Evolutionary conservation across 2,888 invertebrate species (phyloP).

Genomic region (Drosophila tripunctata): DNA sequence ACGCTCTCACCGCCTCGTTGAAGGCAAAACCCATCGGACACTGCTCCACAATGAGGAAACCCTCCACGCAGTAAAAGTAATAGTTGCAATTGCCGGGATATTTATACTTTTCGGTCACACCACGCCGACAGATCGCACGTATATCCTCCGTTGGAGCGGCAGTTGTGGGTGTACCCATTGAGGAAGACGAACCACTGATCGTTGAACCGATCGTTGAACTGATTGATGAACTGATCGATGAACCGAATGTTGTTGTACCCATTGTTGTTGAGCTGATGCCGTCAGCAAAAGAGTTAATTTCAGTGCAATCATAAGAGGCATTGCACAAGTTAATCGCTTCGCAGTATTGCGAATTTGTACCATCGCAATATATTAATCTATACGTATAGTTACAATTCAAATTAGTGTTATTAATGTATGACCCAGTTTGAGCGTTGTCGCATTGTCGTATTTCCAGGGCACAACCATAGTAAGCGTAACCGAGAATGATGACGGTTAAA

Average conservation of each 20-base stretch:
- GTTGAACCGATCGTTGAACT: not conserved
- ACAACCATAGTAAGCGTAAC: conserved; percentile 3
- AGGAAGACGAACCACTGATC: too few species aligned
- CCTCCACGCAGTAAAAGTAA: conserved; percentile 62
- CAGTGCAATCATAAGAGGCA: conserved; percentile 20
- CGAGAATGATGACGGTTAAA: conserved; percentile 16
- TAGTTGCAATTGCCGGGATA: conserved; percentile 69
- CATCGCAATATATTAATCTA: conserved; percentile 49
- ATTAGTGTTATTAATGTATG: conserved; percentile 33
- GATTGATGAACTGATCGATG: not conserved
- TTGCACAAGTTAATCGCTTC: conserved; percentile 2
- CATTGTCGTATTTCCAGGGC: conserved; percentile 47
- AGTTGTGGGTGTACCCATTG: not conserved
- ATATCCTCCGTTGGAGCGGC: conserved; percentile 20
- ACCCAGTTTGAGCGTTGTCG: not conserved
- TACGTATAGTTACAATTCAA: conserved; percentile 44
- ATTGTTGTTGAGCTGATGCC: too few species aligned
- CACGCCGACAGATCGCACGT: conserved; percentile 42
- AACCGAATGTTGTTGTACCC: too few species aligned
- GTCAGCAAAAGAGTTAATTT: too few species aligned
- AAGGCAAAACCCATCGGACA: conserved; percentile 75
- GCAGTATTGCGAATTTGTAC: conserved; percentile 46
- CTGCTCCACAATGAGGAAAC: conserved; percentile 70
- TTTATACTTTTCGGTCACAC: conserved; percentile 52
- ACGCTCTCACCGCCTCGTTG: conserved; percentile 36